Conservation (phyloP, 2,888 invertebrate species). For the Aproaerema taeniolella region DNA sequence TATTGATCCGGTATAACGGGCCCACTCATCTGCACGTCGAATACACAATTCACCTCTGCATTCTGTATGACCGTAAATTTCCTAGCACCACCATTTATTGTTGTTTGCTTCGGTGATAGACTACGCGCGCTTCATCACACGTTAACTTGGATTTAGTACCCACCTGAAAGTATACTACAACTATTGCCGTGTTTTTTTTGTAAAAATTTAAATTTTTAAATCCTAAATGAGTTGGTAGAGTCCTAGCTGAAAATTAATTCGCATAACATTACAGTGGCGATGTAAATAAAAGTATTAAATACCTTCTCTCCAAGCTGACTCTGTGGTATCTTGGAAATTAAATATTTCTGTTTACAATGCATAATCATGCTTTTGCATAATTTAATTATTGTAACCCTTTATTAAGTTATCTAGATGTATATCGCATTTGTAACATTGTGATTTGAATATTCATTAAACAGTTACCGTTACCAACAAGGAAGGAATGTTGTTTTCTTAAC, state of each 20-base stretch:
- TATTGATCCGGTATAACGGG: conserved; percentile 18
- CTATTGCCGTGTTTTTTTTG: too few species aligned
- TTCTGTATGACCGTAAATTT: conserved; percentile 15
- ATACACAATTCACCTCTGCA: conserved; percentile 19
- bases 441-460: too few species aligned
- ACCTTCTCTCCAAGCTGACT: conserved; percentile 1
- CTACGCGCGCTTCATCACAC: conserved; percentile 10
- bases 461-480: too few species aligned
- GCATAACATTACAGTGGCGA: conserved; percentile 9
- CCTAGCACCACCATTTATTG: conserved; percentile 11
- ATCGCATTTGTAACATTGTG: too few species aligned
- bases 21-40: conserved; percentile 17
- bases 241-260: too few species aligned
- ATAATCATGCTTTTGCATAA: conserved; percentile 12
- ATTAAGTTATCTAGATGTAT: too few species aligned
- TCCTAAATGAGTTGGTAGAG: too few species aligned
- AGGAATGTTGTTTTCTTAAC: too few species aligned
- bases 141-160: conserved; percentile 7
- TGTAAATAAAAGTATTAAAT: conserved; percentile 5
- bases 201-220: too few species aligned
- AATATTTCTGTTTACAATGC: conserved; percentile 14
- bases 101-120: conserved; percentile 12
- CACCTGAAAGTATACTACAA: not conserved
- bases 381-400: conserved; percentile 6
- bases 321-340: conserved; percentile 10